phyloP scores from a whole-genome alignment of 2,797 vertebrate genomes.

The Enteromius fasciolatus region DNA sequence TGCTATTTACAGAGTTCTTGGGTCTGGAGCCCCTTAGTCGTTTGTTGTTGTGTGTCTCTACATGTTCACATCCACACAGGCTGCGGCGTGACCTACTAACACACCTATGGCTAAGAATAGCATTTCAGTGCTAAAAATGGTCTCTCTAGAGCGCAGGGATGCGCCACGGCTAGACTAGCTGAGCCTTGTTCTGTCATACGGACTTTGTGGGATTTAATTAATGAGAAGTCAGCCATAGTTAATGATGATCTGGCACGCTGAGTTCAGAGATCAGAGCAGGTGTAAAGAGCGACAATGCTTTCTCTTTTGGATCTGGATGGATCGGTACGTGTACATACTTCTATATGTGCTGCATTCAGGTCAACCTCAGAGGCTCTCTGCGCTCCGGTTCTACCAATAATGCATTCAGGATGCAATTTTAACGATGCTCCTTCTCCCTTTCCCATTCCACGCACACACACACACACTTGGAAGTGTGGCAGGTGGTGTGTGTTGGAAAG shows the following conservation, averaged over 20 bases:
- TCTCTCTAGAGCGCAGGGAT: background rate
- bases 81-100: constrained; percentile 32
- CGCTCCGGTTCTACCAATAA: constrained; percentile 21
- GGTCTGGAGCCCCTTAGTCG: constrained; percentile 5
- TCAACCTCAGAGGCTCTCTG: constrained; percentile 3
- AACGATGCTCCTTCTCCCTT: constrained; percentile 32
- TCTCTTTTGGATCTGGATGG: background rate
- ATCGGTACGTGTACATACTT: background rate
- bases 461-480: background rate
- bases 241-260: constrained; percentile 20
- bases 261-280: constrained; percentile 9
- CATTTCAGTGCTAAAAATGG: background rate
- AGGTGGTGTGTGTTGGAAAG: constrained; percentile 37
- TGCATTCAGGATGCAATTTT: constrained; percentile 43
- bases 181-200: constrained; percentile 36
- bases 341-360: background rate
- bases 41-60: constrained; percentile 24
- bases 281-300: background rate
- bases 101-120: constrained; percentile 39
- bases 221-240: background rate
- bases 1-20: constrained; percentile 16
- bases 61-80: constrained; percentile 16
- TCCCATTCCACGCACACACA: constrained; percentile 1
- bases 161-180: constrained; percentile 14
- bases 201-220: constrained; percentile 27